Base-by-base conservation (phyloP, 1,140 invertebrate genomes). In the Luehdorfia chinensis region DNA sequence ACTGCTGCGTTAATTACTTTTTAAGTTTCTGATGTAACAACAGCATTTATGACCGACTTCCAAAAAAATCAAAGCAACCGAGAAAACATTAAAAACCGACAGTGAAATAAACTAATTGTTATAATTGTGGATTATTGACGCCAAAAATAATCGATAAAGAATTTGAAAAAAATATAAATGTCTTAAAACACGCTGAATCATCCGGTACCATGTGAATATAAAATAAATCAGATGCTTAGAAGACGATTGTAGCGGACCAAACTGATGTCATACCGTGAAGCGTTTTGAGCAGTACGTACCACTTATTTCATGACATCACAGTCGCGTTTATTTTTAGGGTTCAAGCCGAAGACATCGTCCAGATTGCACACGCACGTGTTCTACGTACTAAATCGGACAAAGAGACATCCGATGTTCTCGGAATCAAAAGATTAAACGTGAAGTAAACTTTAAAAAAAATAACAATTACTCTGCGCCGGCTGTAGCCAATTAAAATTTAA, bases 291-390 rank as follows among this genome's bases (percentile, higher is more conserved):
- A 49, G 56, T 73, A 76, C 72, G 73, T 75, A 75, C 67, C 68
- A 69, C 69, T 66, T 66, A 58, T 62, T 75, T 76, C 63, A 78
- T 81, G 75, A 81, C 77, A 78, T 81, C 77, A 81, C 73, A 78
- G 59, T 50, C 55, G 47, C 63, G 64, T 68, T 74, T 81, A 81
- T 81, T 75, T 77, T 76, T 74, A 67, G 74, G 71, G 66, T 61
- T 73, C 59, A 71, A 64, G 59, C 47, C 55, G 37, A 44, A 58
- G 50, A 64, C 62, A 47, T 47, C 56, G 39, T 57, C 47, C 57
- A 54, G 49, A 63, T 49, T 58, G 52, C 47, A 58, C 47, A 53
- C 55, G 53, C 55, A 58, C 48, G 52, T 58, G 50, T 52, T 43
- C 14, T 28, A 43, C 39, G 1, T 43, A 47, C 11, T 33, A 37